Evolutionary conservation across 1,140 invertebrate genomes (phyloP).

Genomic region (Plutomurus gul): DNA sequence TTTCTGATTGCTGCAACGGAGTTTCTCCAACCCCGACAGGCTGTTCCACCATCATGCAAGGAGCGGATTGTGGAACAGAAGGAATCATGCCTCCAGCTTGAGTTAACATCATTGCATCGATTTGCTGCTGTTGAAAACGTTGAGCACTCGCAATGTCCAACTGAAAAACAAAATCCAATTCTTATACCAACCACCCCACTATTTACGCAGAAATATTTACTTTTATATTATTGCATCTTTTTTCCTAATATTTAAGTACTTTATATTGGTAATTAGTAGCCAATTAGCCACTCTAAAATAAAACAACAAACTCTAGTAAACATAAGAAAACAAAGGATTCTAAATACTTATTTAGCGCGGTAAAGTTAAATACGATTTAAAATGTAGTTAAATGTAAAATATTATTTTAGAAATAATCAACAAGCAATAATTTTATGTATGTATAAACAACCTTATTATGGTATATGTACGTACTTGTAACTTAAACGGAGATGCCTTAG

Average conservation of each 20-base stretch:
- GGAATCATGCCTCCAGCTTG: not conserved
- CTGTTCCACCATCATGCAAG: conserved; percentile 27
- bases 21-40: not conserved
- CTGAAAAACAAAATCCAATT: conserved; percentile 41
- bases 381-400: not conserved
- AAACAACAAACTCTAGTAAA: no score
- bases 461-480: conserved; percentile 33
- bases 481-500: conserved; percentile 42
- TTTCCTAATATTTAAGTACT: no score
- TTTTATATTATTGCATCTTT: no score
- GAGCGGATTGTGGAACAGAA: conserved; percentile 40
- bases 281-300: no score
- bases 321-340: no score
- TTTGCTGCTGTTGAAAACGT: conserved; percentile 47
- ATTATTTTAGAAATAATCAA: not conserved
- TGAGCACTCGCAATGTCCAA: conserved; percentile 52
- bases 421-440: not conserved
- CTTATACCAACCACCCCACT: not conserved
- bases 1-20: conserved; percentile 31
- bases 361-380: not conserved
- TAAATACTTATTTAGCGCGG: no score
- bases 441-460: not conserved
- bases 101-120: conserved; percentile 42
- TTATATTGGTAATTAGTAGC: no score
- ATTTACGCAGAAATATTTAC: no score